phyloP scores from a whole-genome alignment of 2,797 vertebrate genomes.

The Helicolenus hilgendorfi region DNA sequence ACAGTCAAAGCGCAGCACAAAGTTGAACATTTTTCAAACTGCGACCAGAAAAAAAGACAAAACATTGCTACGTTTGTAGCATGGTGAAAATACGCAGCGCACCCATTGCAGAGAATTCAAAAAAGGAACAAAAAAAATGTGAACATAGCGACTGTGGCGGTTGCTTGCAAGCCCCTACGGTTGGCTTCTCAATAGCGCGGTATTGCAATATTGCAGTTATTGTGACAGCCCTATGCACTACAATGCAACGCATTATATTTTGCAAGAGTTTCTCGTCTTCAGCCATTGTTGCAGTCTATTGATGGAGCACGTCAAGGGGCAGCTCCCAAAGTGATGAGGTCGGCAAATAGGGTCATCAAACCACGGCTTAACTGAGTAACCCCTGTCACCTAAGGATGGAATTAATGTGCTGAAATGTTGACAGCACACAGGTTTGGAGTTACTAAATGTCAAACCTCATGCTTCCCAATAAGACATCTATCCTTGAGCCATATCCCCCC shows the following conservation, averaged over 20 bases:
- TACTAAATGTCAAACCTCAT: slow-evolving; percentile 35
- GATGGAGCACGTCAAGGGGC: slow-evolving; percentile 24
- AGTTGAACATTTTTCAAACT: too few relatives aligned
- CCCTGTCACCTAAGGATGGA: slow-evolving; percentile 17
- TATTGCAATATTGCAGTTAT: too few relatives aligned
- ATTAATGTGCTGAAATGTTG: slow-evolving; percentile 55
- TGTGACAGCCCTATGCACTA: not conserved
- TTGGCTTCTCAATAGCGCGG: too few relatives aligned
- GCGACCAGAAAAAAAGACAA: not conserved
- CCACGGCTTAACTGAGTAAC: slow-evolving; percentile 19
- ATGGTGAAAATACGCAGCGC: too few relatives aligned
- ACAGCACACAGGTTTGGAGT: slow-evolving; percentile 38
- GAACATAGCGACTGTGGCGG: too few relatives aligned
- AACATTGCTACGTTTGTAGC: not conserved
- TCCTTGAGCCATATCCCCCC: not conserved
- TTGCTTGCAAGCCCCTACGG: too few relatives aligned
- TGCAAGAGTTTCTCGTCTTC: slow-evolving; percentile 16
- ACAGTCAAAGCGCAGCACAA: too few relatives aligned
- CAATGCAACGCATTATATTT: slow-evolving; percentile 22
- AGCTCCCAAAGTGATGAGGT: slow-evolving; percentile 49
- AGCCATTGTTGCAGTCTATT: slow-evolving; percentile 1
- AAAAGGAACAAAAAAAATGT: too few relatives aligned
- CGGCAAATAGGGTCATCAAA: slow-evolving; percentile 47
- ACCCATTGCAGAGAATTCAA: too few relatives aligned
- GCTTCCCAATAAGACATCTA: slow-evolving; percentile 8